A percentile compares a stretch with the other conserved stretches of the same genome.
phyloP scores from a whole-genome alignment of 2,113 vertebrate genomes.

The Aptenodytes patagonicus region DNA sequence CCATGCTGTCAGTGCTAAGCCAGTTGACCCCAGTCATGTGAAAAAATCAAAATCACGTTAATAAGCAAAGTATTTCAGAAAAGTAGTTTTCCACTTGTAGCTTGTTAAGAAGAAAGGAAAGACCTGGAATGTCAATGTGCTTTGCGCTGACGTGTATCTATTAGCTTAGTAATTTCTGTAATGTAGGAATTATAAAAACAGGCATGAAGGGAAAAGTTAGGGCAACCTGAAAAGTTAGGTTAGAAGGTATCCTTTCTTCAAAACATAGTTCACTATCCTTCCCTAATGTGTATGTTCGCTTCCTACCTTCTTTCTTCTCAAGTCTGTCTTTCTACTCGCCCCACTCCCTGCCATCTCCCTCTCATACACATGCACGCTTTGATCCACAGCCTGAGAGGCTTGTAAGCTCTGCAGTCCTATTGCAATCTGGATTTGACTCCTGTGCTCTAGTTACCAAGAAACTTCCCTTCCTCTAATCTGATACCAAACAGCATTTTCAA shows the following conservation, averaged over 20 bases:
- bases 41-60: neutral
- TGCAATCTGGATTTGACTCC: neutral
- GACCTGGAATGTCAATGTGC: neutral
- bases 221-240: neutral
- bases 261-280: neutral
- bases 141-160: neutral
- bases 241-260: neutral
- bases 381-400: neutral
- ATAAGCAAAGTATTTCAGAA: neutral
- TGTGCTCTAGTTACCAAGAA: neutral
- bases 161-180: neutral
- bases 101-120: neutral
- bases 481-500: neutral
- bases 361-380: neutral
- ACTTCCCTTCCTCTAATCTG: neutral
- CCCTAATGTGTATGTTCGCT: neutral
- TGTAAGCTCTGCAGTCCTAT: neutral
- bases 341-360: neutral
- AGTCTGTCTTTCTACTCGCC: neutral
- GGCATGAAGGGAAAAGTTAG: neutral
- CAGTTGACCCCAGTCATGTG: neutral
- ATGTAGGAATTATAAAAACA: neutral
- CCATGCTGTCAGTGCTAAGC: neutral
- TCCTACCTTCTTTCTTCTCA: neutral
- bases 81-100: constrained; percentile 17